Conservation (phyloP, 2,797 vertebrate species). For the Aeoliscus strigatus region DNA sequence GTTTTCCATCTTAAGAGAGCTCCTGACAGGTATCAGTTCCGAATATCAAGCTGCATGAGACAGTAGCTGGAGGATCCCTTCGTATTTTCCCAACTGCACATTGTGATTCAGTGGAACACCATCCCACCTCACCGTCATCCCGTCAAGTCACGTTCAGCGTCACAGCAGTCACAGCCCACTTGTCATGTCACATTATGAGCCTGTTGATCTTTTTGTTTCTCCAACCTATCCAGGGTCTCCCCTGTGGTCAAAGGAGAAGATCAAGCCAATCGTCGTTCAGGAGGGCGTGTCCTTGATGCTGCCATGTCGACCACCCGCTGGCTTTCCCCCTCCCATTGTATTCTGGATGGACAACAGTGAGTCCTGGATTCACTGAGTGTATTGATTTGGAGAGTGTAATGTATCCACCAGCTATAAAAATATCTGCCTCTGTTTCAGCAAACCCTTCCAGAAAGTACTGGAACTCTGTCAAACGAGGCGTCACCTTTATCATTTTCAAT, state of each 20-base stretch:
- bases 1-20: constrained; percentile 61
- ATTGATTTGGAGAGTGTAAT: background rate
- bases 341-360: constrained; percentile 99
- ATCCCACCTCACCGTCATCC: constrained; percentile 28
- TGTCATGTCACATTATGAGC: constrained; percentile 14
- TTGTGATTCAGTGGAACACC: constrained; percentile 17
- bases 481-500: background rate
- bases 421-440: no score
- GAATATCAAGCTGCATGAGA: constrained; percentile 32
- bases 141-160: constrained; percentile 28
- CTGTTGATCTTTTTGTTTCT: constrained; percentile 12
- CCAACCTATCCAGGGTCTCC: constrained; percentile 81
- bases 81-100: constrained; percentile 24
- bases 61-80: constrained; percentile 24
- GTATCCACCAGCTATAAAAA: no score
- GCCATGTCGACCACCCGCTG: constrained; percentile 87
- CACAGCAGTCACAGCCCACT: constrained; percentile 19
- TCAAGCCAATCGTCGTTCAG: constrained; percentile 80
- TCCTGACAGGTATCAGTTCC: constrained; percentile 62
- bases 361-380: constrained; percentile 26
- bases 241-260: constrained; percentile 94
- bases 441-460: no score
- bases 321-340: constrained; percentile 91
- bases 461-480: no score
- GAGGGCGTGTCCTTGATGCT: constrained; percentile 86